Conservation (phyloP, 2,797 vertebrate genomes). For the Chrysolophus pictus region DNA sequence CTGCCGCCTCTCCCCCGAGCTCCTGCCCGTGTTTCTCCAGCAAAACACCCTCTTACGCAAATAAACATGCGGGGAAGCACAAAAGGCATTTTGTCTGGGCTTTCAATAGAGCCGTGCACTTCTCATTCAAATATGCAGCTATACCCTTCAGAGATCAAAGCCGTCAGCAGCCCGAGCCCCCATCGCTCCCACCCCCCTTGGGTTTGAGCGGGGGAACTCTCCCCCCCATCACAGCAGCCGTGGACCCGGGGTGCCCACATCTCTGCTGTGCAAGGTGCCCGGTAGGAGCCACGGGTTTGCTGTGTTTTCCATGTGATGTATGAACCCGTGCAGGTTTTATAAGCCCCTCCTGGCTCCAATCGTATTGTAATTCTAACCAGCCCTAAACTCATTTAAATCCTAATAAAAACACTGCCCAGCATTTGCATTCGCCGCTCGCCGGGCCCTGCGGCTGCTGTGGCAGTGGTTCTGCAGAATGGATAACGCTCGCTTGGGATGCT, state of each 20-base stretch:
- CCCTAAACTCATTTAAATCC: conserved; percentile 73
- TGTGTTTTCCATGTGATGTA: conserved; percentile 1
- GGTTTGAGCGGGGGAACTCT: no score
- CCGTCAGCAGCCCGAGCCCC: no score
- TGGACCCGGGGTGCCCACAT: background rate
- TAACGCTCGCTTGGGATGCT: background rate
- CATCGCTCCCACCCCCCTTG: no score
- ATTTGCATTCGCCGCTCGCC: conserved; percentile 52
- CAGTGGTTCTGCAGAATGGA: conserved; percentile 9
- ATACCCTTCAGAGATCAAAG: conserved; percentile 39
- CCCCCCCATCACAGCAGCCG: no score
- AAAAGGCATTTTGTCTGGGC: conserved; percentile 49
- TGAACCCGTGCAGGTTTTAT: conserved; percentile 43
- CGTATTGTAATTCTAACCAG: conserved; percentile 71
- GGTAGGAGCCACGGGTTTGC: background rate
- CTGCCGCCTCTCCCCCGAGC: conserved; percentile 11
- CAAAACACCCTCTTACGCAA: conserved; percentile 37
- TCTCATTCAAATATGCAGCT: conserved; percentile 52
- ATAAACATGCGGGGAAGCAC: conserved; percentile 53
- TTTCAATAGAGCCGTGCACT: conserved; percentile 10
- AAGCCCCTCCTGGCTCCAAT: conserved; percentile 55
- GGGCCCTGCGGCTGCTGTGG: conserved; percentile 21
- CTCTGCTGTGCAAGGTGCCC: background rate
- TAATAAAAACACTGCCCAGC: conserved; percentile 61
- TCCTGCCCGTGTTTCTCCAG: conserved; percentile 46